Evolutionary conservation across 2,797 vertebrate genomes (phyloP), one percentile per base, ranked within the genome.

Genomic region (Dallia pectoralis): DNA sequence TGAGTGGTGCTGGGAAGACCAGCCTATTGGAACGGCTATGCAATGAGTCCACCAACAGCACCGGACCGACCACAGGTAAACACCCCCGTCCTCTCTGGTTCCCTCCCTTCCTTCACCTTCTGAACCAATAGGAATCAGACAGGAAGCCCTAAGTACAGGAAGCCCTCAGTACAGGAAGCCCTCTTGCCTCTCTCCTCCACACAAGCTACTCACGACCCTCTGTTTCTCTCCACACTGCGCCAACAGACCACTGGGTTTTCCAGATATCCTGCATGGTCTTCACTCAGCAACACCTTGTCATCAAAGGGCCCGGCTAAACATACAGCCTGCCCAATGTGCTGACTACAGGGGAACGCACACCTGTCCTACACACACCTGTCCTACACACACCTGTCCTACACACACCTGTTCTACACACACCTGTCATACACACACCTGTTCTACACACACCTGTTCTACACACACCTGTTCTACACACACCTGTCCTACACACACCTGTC

Each of bases 1-100:
- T 99, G 88, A 95, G 95, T 0, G 96, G 96, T 72, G 96, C 98
- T 56, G 98, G 97, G 80, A 99, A 99, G 91, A 97, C 94, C 72
- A 98, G 94, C 86, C 91, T 99, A 80, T 92, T 99, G 67, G 96
- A 96, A n/a, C 95, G 94, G 62, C 96, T 99, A 74, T 98, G 97
- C 84, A 96, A 94, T 1, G 98, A 99, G 92, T 94, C 91, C 78
- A 87, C 90, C 0, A 95, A 98, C 80, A 93, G 93, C 74, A 91
- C 96, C 0, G 93, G 96, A 77, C 96, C 97, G 1, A 99, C 98
- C 62, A 96, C 96, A 95, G 98, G 98, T 99, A 88, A 74, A 69
- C n/a, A n/a, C n/a, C n/a, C n/a, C n/a, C n/a, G n/a, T 30, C 16
- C 32, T 18, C 16, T 22, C n/a, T 53, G 49, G 16, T 4, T 53